These are phyloP conservation scores for Erythrocercus mccallii DNA, from an alignment of 2,113 vertebrate genomes.

Conservation along the genomic window DNA sequence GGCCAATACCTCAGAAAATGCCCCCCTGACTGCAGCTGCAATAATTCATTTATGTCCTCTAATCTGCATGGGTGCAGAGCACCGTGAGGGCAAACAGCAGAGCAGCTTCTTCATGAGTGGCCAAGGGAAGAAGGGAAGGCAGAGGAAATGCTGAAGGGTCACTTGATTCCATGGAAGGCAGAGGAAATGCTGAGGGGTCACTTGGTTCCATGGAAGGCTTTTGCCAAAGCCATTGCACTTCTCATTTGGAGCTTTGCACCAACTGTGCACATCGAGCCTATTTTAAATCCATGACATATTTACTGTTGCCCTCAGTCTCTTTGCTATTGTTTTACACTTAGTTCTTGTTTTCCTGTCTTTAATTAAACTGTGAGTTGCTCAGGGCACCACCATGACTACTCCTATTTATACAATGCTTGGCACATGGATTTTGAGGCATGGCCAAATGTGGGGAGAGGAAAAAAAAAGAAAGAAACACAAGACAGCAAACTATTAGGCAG, in stretches of 20 bases:
- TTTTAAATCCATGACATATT: conserved; percentile 24
- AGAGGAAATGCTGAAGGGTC: neutral
- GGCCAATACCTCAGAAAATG: neutral
- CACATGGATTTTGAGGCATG: neutral
- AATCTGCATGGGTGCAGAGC: neutral
- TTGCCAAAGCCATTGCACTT: neutral
- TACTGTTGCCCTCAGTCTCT: neutral
- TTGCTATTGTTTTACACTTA: conserved; percentile 34
- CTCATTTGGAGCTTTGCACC: neutral
- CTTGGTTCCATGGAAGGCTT: neutral
- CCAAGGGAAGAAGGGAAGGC: neutral
- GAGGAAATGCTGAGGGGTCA: neutral
- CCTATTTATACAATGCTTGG: conserved; percentile 41
- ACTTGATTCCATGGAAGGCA: neutral
- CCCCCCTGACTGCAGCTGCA: neutral
- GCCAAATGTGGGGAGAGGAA: neutral
- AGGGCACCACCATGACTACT: neutral
- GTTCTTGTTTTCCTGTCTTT: neutral
- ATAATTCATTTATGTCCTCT: neutral
- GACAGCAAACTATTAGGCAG: neutral
- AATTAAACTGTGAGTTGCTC: conserved; percentile 20
- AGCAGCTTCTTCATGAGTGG: neutral
- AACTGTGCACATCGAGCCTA: neutral
- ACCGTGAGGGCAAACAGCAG: neutral
- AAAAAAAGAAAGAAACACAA: neutral